A percentile compares a stretch with the other conserved stretches of the same genome.
Conservation (phyloP, 2,888 invertebrate species). For the Stegophylla sp. region DNA sequence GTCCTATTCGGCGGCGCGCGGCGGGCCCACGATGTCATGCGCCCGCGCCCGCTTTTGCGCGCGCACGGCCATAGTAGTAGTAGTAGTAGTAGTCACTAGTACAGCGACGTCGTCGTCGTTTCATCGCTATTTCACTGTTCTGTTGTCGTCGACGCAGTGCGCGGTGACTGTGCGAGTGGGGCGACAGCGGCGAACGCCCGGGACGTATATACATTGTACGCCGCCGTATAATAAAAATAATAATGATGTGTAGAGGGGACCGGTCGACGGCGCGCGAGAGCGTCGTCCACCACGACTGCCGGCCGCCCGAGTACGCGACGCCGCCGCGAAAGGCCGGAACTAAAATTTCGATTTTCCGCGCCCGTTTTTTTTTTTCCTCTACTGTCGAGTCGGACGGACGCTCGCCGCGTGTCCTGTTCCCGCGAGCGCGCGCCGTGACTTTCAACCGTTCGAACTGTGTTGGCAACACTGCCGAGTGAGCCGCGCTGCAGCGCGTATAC, state of each 20-base stretch:
- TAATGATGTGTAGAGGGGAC: not conserved
- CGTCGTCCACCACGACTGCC: not conserved
- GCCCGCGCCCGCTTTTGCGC: constrained; percentile 17
- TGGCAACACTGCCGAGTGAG: constrained; percentile 52
- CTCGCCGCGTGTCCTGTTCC: not conserved
- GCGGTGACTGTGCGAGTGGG: not conserved
- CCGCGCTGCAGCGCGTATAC: constrained; percentile 1
- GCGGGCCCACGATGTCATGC: constrained; percentile 22
- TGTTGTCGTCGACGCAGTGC: not conserved
- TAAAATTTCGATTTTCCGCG: constrained; percentile 54
- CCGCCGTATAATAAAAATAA: no score
- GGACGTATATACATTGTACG: no score
- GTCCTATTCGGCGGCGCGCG: constrained; percentile 1
- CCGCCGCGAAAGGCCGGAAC: constrained; percentile 36
- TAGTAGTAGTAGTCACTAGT: not conserved
- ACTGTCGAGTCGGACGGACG: no score
- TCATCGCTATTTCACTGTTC: not conserved
- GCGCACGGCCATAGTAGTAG: not conserved
- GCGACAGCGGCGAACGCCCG: not conserved
- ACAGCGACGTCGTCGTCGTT: not conserved
- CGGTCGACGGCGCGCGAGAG: constrained; percentile 2
- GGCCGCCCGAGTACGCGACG: constrained; percentile 15
- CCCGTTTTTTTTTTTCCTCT: not conserved
- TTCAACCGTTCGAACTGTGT: constrained; percentile 17
- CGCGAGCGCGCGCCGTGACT: not conserved